phyloP scores from a whole-genome alignment of 2,113 vertebrate species.

The Elachura formosa region DNA sequence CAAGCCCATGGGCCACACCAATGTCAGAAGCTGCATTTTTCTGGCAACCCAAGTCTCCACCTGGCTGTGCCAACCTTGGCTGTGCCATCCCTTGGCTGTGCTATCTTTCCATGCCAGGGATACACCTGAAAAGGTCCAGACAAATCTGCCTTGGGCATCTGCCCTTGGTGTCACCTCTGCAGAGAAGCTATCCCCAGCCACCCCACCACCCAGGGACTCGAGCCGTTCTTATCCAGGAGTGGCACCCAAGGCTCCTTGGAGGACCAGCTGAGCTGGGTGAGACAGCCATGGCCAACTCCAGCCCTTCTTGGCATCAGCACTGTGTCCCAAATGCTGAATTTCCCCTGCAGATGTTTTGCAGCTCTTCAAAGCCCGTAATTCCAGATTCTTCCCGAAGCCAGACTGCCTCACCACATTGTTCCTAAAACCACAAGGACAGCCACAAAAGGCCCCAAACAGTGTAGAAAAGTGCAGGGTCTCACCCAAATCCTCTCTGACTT shows the following conservation, averaged over 20 bases:
- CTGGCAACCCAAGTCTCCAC: neutral
- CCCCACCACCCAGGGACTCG: accelerated
- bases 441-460: neutral
- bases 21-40: neutral
- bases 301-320: neutral
- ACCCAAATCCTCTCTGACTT: neutral
- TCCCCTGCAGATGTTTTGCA: no score
- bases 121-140: neutral
- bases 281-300: neutral
- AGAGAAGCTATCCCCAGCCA: neutral
- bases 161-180: neutral
- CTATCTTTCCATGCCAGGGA: neutral
- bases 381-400: neutral
- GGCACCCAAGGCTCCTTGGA: neutral
- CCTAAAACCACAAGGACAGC: neutral
- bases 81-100: neutral
- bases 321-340: neutral
- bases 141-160: neutral
- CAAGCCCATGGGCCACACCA: accelerated
- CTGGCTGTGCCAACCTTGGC: neutral
- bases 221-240: neutral
- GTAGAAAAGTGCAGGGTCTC: neutral
- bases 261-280: neutral
- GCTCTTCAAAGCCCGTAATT: neutral
- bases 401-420: accelerated